These are phyloP conservation scores for Cyaniris semiargus DNA, from an alignment of 2,888 invertebrate genomes.

Conservation along the genomic window DNA sequence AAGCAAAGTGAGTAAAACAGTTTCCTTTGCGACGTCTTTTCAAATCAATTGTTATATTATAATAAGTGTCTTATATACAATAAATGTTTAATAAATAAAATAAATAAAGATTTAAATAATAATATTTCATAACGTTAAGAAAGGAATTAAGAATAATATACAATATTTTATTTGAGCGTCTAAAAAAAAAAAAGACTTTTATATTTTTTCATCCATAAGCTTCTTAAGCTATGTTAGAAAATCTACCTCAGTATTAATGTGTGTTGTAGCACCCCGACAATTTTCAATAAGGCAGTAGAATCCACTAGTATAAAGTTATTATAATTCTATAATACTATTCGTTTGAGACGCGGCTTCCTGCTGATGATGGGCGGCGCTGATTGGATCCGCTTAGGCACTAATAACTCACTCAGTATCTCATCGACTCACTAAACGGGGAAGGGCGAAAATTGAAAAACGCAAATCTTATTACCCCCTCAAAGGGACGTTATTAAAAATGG, in stretches of 20 bases:
- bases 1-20: too few species aligned
- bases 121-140: too few species aligned
- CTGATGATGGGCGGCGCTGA: constrained; percentile 3
- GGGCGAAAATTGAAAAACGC: constrained; percentile 18
- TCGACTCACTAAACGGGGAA: constrained; percentile 5
- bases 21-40: too few species aligned
- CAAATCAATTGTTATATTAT: too few species aligned
- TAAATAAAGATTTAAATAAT: too few species aligned
- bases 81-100: too few species aligned
- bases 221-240: not conserved
- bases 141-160: too few species aligned
- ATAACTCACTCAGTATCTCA: constrained; percentile 3
- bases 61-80: too few species aligned
- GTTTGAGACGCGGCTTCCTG: not conserved
- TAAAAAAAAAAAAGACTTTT: too few species aligned
- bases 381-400: constrained; percentile 10
- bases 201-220: too few species aligned
- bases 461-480: constrained; percentile 29
- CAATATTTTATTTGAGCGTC: too few species aligned
- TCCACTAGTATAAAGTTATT: not conserved
- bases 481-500: constrained; percentile 25
- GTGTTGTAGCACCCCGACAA: not conserved
- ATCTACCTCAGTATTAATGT: not conserved
- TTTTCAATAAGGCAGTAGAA: not conserved
- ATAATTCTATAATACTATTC: not conserved